A percentile compares a stretch with the other conserved stretches of the same genome.
Evolutionary conservation across 2,113 vertebrate genomes (phyloP).

Genomic region (Anarrhichthys ocellatus): DNA sequence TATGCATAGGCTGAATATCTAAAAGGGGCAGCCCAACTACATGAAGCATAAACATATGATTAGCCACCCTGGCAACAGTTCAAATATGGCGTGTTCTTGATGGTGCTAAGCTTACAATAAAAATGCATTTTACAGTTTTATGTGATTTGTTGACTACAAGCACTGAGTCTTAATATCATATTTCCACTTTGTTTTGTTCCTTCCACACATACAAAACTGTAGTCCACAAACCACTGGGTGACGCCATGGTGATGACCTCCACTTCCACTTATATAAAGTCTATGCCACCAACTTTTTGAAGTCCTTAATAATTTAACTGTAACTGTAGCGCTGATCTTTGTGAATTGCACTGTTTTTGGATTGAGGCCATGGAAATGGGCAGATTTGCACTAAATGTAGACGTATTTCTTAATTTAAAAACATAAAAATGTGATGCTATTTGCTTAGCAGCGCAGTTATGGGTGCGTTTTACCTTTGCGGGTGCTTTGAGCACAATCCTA

Average conservation of each 20-base stretch:
- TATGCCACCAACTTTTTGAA: not conserved
- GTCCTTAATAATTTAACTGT: not conserved
- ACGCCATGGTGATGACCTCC: not conserved
- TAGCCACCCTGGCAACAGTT: slow-evolving; percentile 18
- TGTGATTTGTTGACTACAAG: not conserved
- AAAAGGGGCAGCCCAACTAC: not conserved
- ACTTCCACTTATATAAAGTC: not conserved
- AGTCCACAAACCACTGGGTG: not conserved
- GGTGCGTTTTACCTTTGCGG: not conserved
- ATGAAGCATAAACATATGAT: slow-evolving; percentile 35
- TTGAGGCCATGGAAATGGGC: not conserved
- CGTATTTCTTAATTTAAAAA: not conserved
- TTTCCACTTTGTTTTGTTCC: not conserved
- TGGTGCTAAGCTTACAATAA: not conserved
- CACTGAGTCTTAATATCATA: not conserved
- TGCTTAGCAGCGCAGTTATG: not conserved
- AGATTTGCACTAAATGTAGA: not conserved
- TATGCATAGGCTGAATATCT: slow-evolving; percentile 25
- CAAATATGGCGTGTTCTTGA: not conserved
- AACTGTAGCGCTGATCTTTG: not conserved
- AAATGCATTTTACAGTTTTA: not conserved
- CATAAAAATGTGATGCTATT: not conserved
- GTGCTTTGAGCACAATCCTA: not conserved
- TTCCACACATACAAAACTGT: not conserved
- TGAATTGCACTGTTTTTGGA: not conserved